Conservation (phyloP, 2,797 vertebrate species). For the Echeneis naucrates region DNA sequence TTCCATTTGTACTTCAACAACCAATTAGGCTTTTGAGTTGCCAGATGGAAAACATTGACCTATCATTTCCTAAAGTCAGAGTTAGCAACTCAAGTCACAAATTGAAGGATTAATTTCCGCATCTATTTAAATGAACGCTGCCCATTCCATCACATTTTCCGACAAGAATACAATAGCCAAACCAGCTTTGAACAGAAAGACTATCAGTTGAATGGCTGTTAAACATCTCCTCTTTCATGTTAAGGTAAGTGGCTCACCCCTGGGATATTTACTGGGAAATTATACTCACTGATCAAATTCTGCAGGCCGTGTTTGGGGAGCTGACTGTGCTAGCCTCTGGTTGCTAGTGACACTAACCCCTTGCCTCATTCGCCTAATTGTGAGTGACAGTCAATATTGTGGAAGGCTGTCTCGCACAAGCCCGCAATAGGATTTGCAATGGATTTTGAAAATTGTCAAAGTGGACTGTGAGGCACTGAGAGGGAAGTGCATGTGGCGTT, state of each 20-base stretch:
- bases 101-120: constrained; percentile 50
- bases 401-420: constrained; percentile 66
- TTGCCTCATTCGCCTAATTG: constrained; percentile 78
- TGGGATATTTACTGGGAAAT: constrained; percentile 83
- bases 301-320: constrained; percentile 74
- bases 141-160: constrained; percentile 56
- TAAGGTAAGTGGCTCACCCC: constrained; percentile 83
- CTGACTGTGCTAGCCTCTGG: constrained; percentile 75
- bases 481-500: constrained; percentile 78
- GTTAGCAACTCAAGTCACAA: constrained; percentile 69
- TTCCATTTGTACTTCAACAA: constrained; percentile 70
- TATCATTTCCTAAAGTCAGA: constrained; percentile 70
- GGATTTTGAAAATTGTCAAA: constrained; percentile 86
- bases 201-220: constrained; percentile 77
- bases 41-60: constrained; percentile 73
- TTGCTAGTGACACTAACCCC: constrained; percentile 75
- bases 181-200: constrained; percentile 65
- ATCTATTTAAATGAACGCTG: constrained; percentile 69
- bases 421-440: constrained; percentile 85
- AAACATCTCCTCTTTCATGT: constrained; percentile 82
- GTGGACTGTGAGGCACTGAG: constrained; percentile 77
- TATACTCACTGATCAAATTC: constrained; percentile 86
- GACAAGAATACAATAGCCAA: constrained; percentile 65
- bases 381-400: constrained; percentile 86
- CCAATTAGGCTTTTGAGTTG: constrained; percentile 66